A percentile compares a stretch with the other conserved stretches of the same genome.
Evolutionary conservation across 2,888 invertebrate genomes (phyloP).

Genomic region (Aspidiotus rigidus): DNA sequence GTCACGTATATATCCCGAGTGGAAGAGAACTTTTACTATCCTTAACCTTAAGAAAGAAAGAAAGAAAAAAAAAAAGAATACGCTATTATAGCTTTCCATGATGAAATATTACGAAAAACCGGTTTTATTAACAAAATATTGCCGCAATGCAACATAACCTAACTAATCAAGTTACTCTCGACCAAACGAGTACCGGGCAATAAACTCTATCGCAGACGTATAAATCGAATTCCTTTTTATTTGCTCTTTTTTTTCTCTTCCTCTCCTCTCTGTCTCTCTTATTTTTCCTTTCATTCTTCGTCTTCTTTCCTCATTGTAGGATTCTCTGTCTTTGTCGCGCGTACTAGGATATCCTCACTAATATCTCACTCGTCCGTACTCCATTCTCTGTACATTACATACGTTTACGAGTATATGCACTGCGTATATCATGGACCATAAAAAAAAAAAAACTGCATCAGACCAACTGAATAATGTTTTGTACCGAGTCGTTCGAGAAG

Average conservation of each 20-base stretch:
- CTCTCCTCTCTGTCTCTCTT: background rate
- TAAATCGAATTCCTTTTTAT: constrained; percentile 7
- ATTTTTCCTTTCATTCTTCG: background rate
- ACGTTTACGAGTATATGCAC: too few species aligned
- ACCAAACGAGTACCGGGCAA: constrained; percentile 20
- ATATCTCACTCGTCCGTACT: too few species aligned
- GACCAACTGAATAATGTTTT: too few species aligned
- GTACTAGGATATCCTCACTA: too few species aligned
- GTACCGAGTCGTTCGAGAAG: too few species aligned
- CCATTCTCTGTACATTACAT: too few species aligned
- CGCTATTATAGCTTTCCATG: constrained; percentile 15
- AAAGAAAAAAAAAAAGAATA: background rate
- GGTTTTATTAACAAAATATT: constrained; percentile 25
- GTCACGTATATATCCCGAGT: constrained; percentile 5
- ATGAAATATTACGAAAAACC: constrained; percentile 24
- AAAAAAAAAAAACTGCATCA: too few species aligned
- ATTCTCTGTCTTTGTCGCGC: too few species aligned
- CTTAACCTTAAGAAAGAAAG: constrained; percentile 15
- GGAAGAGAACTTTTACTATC: constrained; percentile 22
- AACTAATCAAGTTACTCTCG: constrained; percentile 20
- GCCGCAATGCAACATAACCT: constrained; percentile 24
- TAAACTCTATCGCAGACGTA: constrained; percentile 24
- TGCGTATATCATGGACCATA: too few species aligned
- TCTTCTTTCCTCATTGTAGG: too few species aligned
- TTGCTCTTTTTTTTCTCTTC: background rate